Evolutionary conservation across 2,797 vertebrate species (phyloP), one percentile per base, ranked within the genome.

Genomic region (Botia almorhae): DNA sequence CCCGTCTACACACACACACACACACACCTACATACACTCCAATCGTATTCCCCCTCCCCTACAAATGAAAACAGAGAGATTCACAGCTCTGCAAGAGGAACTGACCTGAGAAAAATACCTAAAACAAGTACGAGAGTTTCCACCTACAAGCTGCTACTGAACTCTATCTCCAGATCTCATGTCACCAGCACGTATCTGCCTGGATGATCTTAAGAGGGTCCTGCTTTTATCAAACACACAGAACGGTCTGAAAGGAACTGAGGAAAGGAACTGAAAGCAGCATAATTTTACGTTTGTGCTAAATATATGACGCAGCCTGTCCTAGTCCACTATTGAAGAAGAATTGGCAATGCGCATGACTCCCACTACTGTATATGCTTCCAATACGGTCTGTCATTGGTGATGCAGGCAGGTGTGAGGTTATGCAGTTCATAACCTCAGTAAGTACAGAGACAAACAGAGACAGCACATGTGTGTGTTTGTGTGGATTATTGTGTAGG

Each of bases 31-130:
- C 58, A 61, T 61, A 61, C 0, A 61, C 3, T 29, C 12, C 12
- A 16, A 13, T 84, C 70, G 75, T 4, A 71, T 73, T 78, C 65
- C 64, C 53, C 56, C 79, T 81, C 79, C 79, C 58, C 67, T 81
- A 78, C 82, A 84, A 74, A 63, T 69, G 78, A 74, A 74, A 65
- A 69, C 69, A 68, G 53, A 83, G 75, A 83, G 60, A 60, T 11
- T 55, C 26, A 53, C n/a, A 26, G 0, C 26, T 26, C 51, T 14
- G 5, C 14, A 74, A 1, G 19, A n/a, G 10, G 0, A 13, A 19
- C 19, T 46, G 33, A 69, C 50, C 23, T n/a, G n/a, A 63, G 2
- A 76, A 82, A 26, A 70, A 36, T 12, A 19, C 16, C 75, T 36
- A 21, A 74, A 61, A 73, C 46, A 17, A 70, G 36, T 55, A n/a